phyloP scores from a whole-genome alignment of 2,797 vertebrate species.

The Saxicola maurus region DNA sequence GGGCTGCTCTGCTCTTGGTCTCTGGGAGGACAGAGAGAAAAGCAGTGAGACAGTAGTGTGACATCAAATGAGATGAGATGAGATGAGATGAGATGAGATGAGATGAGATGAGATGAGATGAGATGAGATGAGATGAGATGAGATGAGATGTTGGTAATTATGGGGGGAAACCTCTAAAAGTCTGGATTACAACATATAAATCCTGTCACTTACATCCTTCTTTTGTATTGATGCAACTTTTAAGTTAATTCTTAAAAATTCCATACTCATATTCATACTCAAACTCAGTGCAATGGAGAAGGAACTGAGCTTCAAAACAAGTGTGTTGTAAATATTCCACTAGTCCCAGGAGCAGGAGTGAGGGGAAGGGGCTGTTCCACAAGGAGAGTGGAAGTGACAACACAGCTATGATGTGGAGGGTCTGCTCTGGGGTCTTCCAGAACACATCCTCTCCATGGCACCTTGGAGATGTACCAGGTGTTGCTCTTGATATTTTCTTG shows the following conservation, averaged over 20 bases:
- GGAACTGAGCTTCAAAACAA: neutral
- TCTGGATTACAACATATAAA: neutral
- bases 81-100: neutral
- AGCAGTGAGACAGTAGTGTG: neutral
- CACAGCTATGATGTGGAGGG: neutral
- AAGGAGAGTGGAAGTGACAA: neutral
- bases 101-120: too few relatives aligned
- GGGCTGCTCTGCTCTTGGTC: neutral
- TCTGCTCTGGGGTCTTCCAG: neutral
- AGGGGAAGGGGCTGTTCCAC: neutral
- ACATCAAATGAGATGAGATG: neutral
- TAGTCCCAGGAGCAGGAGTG: neutral
- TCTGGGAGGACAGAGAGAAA: neutral
- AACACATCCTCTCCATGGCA: accelerated
- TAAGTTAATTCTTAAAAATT: neutral
- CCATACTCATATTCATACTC: too few relatives aligned
- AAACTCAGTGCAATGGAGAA: neutral
- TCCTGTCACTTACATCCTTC: neutral
- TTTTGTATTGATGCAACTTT: neutral
- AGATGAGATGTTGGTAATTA: neutral
- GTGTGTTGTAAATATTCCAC: accelerated
- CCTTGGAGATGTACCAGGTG: neutral
- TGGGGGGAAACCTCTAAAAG: neutral
- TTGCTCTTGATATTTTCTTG: neutral
- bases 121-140: accelerated